Percentiles rank a stretch among this genome's conserved stretches.
These are phyloP conservation scores for Colletes latitarsis DNA, from an alignment of 1,140 invertebrate genomes.

Conservation along the genomic window DNA sequence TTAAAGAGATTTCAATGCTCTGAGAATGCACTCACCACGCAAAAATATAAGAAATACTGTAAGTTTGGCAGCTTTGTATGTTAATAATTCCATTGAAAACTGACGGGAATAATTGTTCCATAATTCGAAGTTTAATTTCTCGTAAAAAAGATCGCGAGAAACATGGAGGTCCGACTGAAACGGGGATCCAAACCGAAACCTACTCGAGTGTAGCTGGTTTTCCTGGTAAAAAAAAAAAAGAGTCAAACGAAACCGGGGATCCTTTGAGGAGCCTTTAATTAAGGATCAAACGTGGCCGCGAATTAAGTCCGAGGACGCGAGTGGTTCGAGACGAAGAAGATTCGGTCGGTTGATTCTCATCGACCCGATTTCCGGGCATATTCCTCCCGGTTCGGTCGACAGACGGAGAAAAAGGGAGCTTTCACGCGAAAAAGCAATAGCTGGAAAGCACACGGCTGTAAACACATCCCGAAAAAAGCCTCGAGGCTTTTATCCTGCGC, in stretches of 20 bases:
- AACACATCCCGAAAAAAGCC: slow-evolving; percentile 6
- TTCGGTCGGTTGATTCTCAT: slow-evolving; percentile 1
- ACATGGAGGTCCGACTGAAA: too few relatives aligned
- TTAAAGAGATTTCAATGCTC: too few relatives aligned
- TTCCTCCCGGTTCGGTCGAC: neutral
- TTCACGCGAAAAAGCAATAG: slow-evolving; percentile 25
- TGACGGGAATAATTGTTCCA: too few relatives aligned
- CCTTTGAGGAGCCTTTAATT: slow-evolving; percentile 33
- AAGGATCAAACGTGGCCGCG: slow-evolving; percentile 34
- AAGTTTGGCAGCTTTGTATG: too few relatives aligned
- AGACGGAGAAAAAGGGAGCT: neutral
- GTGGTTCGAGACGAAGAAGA: slow-evolving; percentile 3
- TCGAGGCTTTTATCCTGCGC: slow-evolving; percentile 23
- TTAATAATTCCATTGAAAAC: too few relatives aligned
- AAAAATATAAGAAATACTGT: too few relatives aligned
- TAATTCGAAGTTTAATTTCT: too few relatives aligned
- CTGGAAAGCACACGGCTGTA: slow-evolving; percentile 22
- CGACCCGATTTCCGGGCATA: slow-evolving; percentile 13
- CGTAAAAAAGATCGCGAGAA: too few relatives aligned
- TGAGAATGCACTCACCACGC: too few relatives aligned
- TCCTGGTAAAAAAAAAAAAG: too few relatives aligned
- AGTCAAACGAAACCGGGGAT: slow-evolving; percentile 18
- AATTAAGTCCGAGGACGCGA: slow-evolving; percentile 17
- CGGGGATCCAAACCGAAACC: neutral
- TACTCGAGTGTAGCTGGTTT: too few relatives aligned